A percentile compares a stretch with the other conserved stretches of the same genome.
phyloP scores from a whole-genome alignment of 2,113 vertebrate species.

The Panthera tigris region DNA sequence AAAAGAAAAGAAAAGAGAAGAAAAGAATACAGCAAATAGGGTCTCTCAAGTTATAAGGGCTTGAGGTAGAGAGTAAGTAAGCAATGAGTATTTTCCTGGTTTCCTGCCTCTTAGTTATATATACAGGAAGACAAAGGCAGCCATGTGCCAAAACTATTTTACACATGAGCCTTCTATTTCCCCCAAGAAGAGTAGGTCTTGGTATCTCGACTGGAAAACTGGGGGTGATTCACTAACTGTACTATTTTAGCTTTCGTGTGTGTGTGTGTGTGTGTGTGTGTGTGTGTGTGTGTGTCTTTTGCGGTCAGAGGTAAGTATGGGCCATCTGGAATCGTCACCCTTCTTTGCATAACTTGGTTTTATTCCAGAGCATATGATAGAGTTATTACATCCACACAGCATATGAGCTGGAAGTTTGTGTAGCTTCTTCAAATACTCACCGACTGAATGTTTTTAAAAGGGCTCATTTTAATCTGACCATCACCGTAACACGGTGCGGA shows the following conservation, averaged over 20 bases:
- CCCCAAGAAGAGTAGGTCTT: not conserved
- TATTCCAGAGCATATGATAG: not conserved
- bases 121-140: not conserved
- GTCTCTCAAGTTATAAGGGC: not conserved
- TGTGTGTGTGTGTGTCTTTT: not conserved
- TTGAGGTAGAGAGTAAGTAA: not conserved
- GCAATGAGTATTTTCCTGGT: not conserved
- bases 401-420: not conserved
- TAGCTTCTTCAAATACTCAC: not conserved
- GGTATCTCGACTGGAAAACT: not conserved
- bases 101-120: not conserved
- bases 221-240: not conserved
- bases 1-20: no score
- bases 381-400: not conserved
- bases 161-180: not conserved
- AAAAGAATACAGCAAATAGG: not conserved
- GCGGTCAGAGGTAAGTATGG: not conserved
- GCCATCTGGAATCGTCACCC: not conserved
- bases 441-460: not conserved
- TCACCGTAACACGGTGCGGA: not conserved
- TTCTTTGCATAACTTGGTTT: not conserved
- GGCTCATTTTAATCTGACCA: conserved; percentile 22
- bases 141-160: not conserved
- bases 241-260: not conserved
- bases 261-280: not conserved